These are phyloP conservation scores for Mionectes macconnelli DNA, from an alignment of 2,113 vertebrate species.

Conservation along the genomic window DNA sequence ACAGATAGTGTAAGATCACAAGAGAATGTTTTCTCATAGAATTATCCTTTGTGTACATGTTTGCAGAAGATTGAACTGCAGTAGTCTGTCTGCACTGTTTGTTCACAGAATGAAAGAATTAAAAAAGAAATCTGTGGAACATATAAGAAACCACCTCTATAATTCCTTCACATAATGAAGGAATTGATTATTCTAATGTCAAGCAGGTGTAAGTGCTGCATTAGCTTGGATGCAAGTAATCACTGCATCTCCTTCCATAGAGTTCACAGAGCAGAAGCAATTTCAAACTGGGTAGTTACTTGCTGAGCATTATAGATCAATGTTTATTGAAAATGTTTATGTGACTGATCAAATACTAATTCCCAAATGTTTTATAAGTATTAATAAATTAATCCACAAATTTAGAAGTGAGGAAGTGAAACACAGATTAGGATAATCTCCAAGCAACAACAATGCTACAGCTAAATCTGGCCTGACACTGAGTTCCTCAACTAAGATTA, in stretches of 20 bases:
- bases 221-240: not conserved
- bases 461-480: not conserved
- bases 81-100: not conserved
- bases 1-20: not conserved
- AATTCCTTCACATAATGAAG: not conserved
- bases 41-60: not conserved
- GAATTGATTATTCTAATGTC: not conserved
- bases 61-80: not conserved
- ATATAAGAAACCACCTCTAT: not conserved
- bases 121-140: not conserved
- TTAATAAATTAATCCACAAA: not conserved
- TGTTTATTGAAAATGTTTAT: not conserved
- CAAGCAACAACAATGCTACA: not conserved
- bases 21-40: constrained; percentile 5
- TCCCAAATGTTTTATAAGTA: not conserved
- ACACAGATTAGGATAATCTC: not conserved
- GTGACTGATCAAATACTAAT: not conserved
- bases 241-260: not conserved
- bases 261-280: not conserved
- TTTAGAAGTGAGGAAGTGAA: not conserved
- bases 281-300: not conserved
- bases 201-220: not conserved
- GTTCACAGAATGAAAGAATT: not conserved
- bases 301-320: not conserved
- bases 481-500: not conserved